A percentile compares a stretch with the other conserved stretches of the same genome.
Conservation (phyloP, 2,113 vertebrate genomes). For the Dasypus novemcinctus region DNA sequence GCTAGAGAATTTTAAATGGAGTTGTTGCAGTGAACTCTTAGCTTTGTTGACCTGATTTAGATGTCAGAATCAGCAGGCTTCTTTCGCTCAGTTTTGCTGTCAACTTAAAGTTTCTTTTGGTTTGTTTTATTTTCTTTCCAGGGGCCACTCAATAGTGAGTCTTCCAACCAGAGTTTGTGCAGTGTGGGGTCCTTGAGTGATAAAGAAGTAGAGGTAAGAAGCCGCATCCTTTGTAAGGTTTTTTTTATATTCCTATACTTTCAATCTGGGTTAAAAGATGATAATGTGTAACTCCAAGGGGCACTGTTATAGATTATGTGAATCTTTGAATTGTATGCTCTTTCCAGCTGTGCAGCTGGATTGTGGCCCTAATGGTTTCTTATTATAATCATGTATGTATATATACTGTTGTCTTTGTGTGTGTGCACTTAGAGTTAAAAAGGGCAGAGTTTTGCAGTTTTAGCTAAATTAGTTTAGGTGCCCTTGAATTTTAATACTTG, state of each 20-base stretch:
- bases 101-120: slow-evolving; percentile 62
- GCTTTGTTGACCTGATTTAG: neutral
- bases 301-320: neutral
- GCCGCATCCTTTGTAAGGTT: neutral
- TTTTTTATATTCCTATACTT: neutral
- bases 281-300: neutral
- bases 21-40: neutral
- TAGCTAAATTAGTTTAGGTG: slow-evolving; percentile 7
- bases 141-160: slow-evolving; percentile 95
- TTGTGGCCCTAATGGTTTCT: neutral
- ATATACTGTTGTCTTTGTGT: neutral
- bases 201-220: slow-evolving; percentile 97
- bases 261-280: neutral
- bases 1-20: neutral
- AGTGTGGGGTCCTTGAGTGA: slow-evolving; percentile 98
- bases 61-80: neutral
- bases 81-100: slow-evolving; percentile 26
- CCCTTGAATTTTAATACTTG: slow-evolving; percentile 14
- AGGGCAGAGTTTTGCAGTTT: neutral
- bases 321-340: neutral
- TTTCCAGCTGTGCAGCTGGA: neutral
- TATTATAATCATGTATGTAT: neutral
- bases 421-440: neutral
- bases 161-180: slow-evolving; percentile 99
- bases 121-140: slow-evolving; percentile 77